Evolutionary conservation across 2,888 invertebrate genomes (phyloP).

Genomic region (Drosophila pseudotakahashii): DNA sequence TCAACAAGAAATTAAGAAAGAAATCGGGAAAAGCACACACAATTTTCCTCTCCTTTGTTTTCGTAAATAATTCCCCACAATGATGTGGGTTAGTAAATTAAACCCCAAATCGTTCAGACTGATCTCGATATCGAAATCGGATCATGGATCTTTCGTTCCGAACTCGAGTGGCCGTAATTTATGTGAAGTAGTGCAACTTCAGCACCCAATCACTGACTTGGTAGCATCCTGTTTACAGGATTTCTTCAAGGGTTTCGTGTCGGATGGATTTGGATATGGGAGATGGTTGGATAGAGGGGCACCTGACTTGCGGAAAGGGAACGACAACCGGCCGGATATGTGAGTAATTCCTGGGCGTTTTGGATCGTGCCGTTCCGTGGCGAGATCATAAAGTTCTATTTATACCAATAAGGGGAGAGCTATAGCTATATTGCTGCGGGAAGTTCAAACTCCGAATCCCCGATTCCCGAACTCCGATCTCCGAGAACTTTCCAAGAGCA

Average conservation of each 20-base stretch:
- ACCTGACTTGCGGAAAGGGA: conserved; percentile 26
- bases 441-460: conserved; percentile 51
- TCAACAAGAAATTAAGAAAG: conserved; percentile 44
- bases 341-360: conserved; percentile 59
- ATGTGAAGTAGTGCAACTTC: conserved; percentile 35
- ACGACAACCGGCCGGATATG: conserved; percentile 62
- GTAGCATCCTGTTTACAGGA: conserved; percentile 73
- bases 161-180: conserved; percentile 34
- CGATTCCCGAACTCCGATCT: conserved; percentile 24
- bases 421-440: conserved; percentile 19
- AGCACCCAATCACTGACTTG: conserved; percentile 53
- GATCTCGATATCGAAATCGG: conserved; percentile 6
- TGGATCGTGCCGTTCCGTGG: conserved; percentile 59
- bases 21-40: conserved; percentile 4
- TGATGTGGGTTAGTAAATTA: conserved; percentile 53
- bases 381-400: conserved; percentile 77
- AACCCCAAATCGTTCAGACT: conserved; percentile 7
- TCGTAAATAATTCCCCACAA: conserved; percentile 48
- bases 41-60: conserved; percentile 10
- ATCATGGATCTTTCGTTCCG: conserved; percentile 19
- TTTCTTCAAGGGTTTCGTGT: conserved; percentile 46
- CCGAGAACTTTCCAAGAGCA: conserved; percentile 59
- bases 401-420: conserved; percentile 67
- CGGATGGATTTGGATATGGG: conserved; percentile 9
- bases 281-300: conserved; percentile 6